A percentile compares a stretch with the other conserved stretches of the same genome.
Evolutionary conservation across 2,797 vertebrate species (phyloP).

Genomic region (Pantherophis vulpinus): DNA sequence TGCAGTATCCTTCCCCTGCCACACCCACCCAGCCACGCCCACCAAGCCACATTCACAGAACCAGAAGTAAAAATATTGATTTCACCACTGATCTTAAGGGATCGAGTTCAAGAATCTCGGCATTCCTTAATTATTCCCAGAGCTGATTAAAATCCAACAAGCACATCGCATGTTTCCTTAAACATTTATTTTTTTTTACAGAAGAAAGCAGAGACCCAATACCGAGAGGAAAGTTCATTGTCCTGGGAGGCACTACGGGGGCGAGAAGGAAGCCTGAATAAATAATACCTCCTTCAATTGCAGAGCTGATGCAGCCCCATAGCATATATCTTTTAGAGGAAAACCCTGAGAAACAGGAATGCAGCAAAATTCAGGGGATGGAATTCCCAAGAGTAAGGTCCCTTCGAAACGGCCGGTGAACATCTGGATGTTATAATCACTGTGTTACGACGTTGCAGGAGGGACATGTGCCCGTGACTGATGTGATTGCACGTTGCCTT

Average conservation of each 20-base stretch:
- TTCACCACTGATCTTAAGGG: not conserved
- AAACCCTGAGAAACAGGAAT: not conserved
- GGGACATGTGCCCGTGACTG: rapidly evolving
- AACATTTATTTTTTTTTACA: not conserved
- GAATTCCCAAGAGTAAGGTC: not conserved
- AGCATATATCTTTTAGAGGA: not conserved
- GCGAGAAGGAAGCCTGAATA: not conserved
- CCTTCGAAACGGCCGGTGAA: rapidly evolving
- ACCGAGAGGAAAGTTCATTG: not conserved
- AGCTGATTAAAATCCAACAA: not conserved
- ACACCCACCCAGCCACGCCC: too few species aligned
- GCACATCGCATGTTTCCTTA: not conserved
- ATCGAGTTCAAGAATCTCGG: not conserved
- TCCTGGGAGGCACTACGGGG: not conserved
- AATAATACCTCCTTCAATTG: not conserved
- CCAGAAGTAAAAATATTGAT: too few species aligned
- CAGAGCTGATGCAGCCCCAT: not conserved
- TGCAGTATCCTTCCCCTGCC: too few species aligned
- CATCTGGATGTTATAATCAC: not conserved
- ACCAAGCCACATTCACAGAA: too few species aligned
- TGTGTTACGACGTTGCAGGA: not conserved
- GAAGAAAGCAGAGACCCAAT: not conserved
- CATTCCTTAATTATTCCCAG: not conserved
- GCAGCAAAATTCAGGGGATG: not conserved
- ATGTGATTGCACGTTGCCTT: not conserved